Conservation (phyloP, 2,113 vertebrate genomes). For the Lanius ludovicianus region DNA sequence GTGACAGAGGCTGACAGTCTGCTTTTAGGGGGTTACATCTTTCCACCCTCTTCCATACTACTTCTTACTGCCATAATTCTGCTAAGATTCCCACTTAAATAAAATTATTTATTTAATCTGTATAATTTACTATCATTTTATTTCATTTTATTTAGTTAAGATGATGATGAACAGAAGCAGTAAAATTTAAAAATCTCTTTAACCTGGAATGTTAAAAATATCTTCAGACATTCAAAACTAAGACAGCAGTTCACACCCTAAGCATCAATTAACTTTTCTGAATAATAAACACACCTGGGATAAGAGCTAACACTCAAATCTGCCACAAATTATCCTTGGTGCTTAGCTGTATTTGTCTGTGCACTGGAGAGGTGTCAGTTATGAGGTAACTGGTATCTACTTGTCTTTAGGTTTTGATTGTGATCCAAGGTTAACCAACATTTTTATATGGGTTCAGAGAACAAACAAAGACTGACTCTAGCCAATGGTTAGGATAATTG, state of each 20-base stretch:
- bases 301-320: background rate
- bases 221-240: background rate
- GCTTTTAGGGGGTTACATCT: background rate
- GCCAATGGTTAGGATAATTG: background rate
- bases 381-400: background rate
- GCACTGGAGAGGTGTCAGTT: background rate
- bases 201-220: background rate
- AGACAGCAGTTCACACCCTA: background rate
- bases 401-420: background rate
- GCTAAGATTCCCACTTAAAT: background rate
- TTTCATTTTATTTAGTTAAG: background rate
- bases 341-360: background rate
- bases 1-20: background rate
- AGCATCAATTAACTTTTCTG: background rate
- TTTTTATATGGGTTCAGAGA: background rate
- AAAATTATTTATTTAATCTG: background rate
- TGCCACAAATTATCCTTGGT: background rate
- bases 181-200: background rate
- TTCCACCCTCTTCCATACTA: background rate
- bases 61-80: background rate
- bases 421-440: background rate
- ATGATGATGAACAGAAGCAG: background rate
- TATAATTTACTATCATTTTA: background rate
- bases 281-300: background rate
- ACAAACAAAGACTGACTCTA: background rate